Percentiles rank a stretch among this genome's conserved stretches.
Conservation (phyloP, 2,113 vertebrate species). For the Phainopepla nitens region DNA sequence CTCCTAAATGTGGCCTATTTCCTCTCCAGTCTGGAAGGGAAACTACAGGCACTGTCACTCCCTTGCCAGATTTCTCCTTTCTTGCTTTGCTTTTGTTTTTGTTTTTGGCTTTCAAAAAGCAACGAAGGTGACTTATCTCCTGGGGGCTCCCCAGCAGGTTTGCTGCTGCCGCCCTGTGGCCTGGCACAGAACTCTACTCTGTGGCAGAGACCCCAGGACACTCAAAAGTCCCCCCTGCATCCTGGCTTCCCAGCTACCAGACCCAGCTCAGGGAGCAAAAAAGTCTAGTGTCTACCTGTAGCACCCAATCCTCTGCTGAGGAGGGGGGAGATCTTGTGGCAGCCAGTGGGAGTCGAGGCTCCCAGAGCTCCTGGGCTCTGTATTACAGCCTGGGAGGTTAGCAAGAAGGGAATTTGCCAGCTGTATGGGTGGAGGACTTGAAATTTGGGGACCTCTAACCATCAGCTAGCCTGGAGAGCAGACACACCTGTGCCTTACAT, state of each 20-base stretch:
- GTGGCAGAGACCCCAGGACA: not conserved
- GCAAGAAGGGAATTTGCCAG: not conserved
- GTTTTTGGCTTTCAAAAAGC: not conserved
- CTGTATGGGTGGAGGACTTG: not conserved
- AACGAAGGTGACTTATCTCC: not conserved
- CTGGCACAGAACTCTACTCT: fast-evolving
- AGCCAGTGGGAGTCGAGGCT: not conserved
- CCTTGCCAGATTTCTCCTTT: fast-evolving
- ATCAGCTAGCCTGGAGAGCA: not conserved
- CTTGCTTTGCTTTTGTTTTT: not conserved
- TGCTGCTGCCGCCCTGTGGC: fast-evolving
- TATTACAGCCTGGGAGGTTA: not conserved
- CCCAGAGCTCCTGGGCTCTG: not conserved
- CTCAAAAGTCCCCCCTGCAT: not conserved
- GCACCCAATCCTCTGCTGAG: not conserved
- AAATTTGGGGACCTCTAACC: not conserved
- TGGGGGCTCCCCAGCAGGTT: not conserved
- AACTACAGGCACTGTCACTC: not conserved
- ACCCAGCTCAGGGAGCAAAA: not conserved
- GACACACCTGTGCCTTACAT: not conserved
- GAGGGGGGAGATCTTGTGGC: not conserved
- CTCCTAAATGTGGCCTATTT: not conserved
- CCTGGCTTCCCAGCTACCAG: not conserved
- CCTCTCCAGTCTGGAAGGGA: not conserved
- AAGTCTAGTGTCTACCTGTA: not conserved